These are phyloP conservation scores for Laothoe populi DNA, from an alignment of 2,888 invertebrate species.

Conservation along the genomic window DNA sequence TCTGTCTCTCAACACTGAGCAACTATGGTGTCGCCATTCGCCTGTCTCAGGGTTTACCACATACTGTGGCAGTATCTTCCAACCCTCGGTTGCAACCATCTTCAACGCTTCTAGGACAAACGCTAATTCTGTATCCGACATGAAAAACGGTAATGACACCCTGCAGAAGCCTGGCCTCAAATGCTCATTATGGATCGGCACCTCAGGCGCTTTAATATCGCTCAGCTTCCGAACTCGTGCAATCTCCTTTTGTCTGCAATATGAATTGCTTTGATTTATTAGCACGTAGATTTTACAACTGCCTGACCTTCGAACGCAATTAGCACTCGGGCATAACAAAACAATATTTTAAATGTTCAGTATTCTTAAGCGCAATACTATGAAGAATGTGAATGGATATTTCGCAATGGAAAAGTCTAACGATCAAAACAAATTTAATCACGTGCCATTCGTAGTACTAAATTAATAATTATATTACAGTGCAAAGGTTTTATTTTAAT, in stretches of 20 bases:
- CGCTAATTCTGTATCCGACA: slow-evolving; percentile 90
- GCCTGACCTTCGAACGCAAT: slow-evolving; percentile 46
- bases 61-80: slow-evolving; percentile 95
- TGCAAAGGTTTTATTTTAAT: not conserved
- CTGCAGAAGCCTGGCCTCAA: slow-evolving; percentile 94
- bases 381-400: slow-evolving; percentile 23
- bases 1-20: slow-evolving; percentile 91
- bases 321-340: slow-evolving; percentile 43
- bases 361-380: slow-evolving; percentile 34
- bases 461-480: not conserved
- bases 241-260: slow-evolving; percentile 77
- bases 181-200: slow-evolving; percentile 86
- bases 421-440: not conserved
- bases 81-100: slow-evolving; percentile 94
- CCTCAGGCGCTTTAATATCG: slow-evolving; percentile 71
- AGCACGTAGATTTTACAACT: slow-evolving; percentile 35
- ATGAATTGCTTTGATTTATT: slow-evolving; percentile 35
- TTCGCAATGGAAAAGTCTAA: slow-evolving; percentile 11
- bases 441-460: not conserved
- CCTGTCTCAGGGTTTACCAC: slow-evolving; percentile 94
- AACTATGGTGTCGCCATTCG: slow-evolving; percentile 94
- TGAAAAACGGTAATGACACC: slow-evolving; percentile 93
- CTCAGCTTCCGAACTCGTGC: slow-evolving; percentile 73
- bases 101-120: slow-evolving; percentile 93
- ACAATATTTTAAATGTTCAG: slow-evolving; percentile 33